A percentile compares a stretch with the other conserved stretches of the same genome.
phyloP scores from a whole-genome alignment of 2,797 vertebrate species.

The Syngnathus acus region DNA sequence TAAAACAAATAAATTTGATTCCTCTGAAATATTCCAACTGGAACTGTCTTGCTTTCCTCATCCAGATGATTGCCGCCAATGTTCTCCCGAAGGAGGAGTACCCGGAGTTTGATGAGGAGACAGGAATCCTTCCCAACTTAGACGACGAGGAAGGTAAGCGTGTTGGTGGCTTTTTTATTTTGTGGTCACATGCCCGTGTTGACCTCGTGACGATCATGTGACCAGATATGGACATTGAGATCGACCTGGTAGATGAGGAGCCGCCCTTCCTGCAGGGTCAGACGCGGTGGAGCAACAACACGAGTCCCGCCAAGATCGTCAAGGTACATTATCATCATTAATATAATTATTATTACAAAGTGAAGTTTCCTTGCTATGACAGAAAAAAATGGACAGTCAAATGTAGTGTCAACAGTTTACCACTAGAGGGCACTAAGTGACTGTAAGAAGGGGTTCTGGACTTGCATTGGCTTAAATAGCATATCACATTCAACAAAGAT shows the following conservation, averaged over 20 bases:
- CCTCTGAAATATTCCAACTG: background rate
- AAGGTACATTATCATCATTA: slow-evolving; percentile 66
- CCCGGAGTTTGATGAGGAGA: slow-evolving; percentile 97
- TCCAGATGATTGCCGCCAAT: slow-evolving; percentile 96
- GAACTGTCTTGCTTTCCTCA: background rate
- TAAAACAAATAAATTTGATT: background rate
- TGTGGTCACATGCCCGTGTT: background rate
- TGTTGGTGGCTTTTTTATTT: background rate
- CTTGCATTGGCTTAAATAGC: too few species aligned
- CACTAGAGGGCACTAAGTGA: too few species aligned
- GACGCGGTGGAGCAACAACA: slow-evolving; percentile 97
- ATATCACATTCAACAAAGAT: too few species aligned
- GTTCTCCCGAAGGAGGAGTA: slow-evolving; percentile 97
- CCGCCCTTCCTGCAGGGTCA: slow-evolving; percentile 93
- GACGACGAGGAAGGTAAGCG: slow-evolving; percentile 92
- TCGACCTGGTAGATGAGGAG: slow-evolving; percentile 95
- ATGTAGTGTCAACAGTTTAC: too few species aligned
- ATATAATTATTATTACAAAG: too few species aligned
- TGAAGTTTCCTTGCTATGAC: too few species aligned
- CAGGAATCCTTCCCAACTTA: slow-evolving; percentile 94
- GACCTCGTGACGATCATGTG: background rate
- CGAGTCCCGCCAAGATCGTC: slow-evolving; percentile 98
- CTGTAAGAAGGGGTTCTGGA: too few species aligned
- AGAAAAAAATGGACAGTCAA: too few species aligned
- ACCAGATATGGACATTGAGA: slow-evolving; percentile 94